Evolutionary conservation across 1,140 invertebrate species (phyloP).

Genomic region (Drosophila trapezifrons): DNA sequence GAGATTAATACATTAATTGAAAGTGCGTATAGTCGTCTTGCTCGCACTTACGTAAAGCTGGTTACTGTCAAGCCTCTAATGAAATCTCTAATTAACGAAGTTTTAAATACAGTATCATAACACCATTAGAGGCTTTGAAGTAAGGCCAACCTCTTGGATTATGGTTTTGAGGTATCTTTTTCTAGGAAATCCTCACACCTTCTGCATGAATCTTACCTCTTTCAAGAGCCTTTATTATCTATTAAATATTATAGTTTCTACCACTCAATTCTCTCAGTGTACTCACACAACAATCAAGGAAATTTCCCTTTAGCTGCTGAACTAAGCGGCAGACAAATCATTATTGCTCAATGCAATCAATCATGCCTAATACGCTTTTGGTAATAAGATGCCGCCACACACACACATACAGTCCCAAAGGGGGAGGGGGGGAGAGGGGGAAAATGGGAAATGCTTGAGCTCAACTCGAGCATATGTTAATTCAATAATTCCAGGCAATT

Average conservation of each 20-base stretch:
- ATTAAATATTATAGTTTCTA: too few species aligned
- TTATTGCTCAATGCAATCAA: slow-evolving; percentile 81
- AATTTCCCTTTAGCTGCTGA: slow-evolving; percentile 31
- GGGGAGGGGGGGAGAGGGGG: slow-evolving; percentile 15
- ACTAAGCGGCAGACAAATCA: slow-evolving; percentile 69
- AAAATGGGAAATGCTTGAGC: slow-evolving; percentile 61
- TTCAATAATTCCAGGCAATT: slow-evolving; percentile 83
- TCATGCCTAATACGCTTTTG: slow-evolving; percentile 81
- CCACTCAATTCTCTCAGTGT: neutral
- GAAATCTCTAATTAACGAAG: too few species aligned
- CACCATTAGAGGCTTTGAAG: too few species aligned
- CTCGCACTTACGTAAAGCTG: too few species aligned
- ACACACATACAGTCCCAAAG: slow-evolving; percentile 12
- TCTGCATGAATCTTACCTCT: neutral
- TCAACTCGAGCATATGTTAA: slow-evolving; percentile 82
- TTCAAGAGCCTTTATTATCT: fast-evolving
- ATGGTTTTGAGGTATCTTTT: neutral
- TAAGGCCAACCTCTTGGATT: too few species aligned
- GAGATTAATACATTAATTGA: too few species aligned
- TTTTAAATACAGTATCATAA: too few species aligned
- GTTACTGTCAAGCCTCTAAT: too few species aligned
- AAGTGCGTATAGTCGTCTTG: too few species aligned
- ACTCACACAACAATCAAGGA: slow-evolving; percentile 10
- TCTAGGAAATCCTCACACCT: too few species aligned
- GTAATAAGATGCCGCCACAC: slow-evolving; percentile 76